Base-by-base conservation (phyloP, 2,113 vertebrate species). In the Solea senegalensis region DNA sequence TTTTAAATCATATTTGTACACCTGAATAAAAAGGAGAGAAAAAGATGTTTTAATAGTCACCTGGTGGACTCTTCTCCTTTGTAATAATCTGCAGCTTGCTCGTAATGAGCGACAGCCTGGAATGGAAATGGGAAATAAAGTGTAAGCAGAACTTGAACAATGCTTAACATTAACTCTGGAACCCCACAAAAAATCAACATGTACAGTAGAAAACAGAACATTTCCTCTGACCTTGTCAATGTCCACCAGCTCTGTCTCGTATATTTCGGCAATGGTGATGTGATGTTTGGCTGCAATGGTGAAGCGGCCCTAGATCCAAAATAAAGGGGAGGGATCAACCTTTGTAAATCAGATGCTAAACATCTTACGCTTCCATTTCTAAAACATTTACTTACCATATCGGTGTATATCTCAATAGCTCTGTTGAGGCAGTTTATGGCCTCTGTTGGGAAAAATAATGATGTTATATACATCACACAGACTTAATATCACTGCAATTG, bases 221-320 rank as follows among this genome's bases (percentile, higher is more conserved):
- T 53, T 40, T 28, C 7, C 28, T 53, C 89, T 52, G 4, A 97
- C 96, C 95, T 97, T 97, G 61, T 98, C 96, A 0, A 98, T 94
- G 71, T 98, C 96, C 72, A 97, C 95, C 78, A 97, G 88, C 81
- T 98, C 96, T 0, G 94, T 94, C 92, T 98, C 96, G 0, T 96
- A 98, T 74, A 97, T 94, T 81, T 97, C 96, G 0, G 96, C 96
- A 1, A 98, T 97, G 46, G 93, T 93, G 62, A 97, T 95, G 86
- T 98, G 96, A 81, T 98, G 96, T 76, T 97, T 98, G 7, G 96
- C 96, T 2, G 96, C 96, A 0, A 97, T 97, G 5, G 96, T 97
- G 88, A 98, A 98, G 11, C 96, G 94, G 2, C 96, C 96, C 96
- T 97, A 66, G 16, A 70, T 34, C 34, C 34, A 34, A 34, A 34